phyloP scores from a whole-genome alignment of 2,113 vertebrate species.

The Petrocephalus microphthalmus region DNA sequence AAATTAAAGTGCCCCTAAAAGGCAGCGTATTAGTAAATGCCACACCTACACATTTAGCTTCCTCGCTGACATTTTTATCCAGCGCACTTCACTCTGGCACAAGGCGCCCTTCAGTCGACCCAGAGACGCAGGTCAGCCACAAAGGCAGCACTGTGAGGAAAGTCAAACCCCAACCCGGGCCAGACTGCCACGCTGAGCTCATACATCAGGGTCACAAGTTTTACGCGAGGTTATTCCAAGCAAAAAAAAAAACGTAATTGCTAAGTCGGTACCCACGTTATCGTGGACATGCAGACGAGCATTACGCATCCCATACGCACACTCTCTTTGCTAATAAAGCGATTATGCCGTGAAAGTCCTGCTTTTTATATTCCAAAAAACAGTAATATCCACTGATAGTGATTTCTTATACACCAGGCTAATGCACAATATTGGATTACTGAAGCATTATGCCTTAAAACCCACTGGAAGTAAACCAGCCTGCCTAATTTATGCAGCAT shows the following conservation, averaged over 20 bases:
- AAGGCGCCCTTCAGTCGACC: not conserved
- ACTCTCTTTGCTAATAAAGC: not conserved
- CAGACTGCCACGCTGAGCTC: not conserved
- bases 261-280: not conserved
- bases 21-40: not conserved
- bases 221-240: not conserved
- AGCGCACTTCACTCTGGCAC: not conserved
- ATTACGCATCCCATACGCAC: not conserved
- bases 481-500: slow-evolving; percentile 56
- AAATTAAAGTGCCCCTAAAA: not conserved
- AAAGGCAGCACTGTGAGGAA: not conserved
- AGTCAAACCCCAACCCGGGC: not conserved
- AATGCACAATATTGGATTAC: slow-evolving; percentile 60
- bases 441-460: slow-evolving; percentile 54
- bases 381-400: slow-evolving; percentile 35
- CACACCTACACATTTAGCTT: not conserved
- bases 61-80: not conserved
- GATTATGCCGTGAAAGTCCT: not conserved
- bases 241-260: not conserved
- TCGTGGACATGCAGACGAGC: not conserved
- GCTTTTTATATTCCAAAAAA: slow-evolving; percentile 16
- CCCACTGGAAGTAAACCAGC: slow-evolving; percentile 47
- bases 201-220: not conserved
- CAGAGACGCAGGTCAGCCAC: not conserved
- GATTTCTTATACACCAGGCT: slow-evolving; percentile 46